Evolutionary conservation across 2,797 vertebrate species (phyloP).

Genomic region (Chrysocyon brachyurus): DNA sequence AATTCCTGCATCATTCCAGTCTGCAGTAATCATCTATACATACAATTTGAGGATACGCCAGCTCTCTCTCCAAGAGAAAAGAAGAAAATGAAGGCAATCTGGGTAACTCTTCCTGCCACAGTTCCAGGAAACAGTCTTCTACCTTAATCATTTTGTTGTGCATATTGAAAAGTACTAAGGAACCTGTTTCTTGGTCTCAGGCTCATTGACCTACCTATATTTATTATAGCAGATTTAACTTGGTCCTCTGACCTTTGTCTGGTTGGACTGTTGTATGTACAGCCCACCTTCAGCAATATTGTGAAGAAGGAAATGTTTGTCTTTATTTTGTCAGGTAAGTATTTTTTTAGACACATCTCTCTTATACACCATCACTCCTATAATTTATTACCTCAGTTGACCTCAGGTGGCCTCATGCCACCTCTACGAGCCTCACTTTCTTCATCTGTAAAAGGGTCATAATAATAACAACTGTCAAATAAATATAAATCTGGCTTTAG

Average conservation of each 20-base stretch:
- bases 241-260: neutral
- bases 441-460: neutral
- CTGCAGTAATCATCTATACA: constrained; percentile 64
- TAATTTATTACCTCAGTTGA: neutral
- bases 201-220: neutral
- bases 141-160: neutral
- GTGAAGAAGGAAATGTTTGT: neutral
- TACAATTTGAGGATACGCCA: neutral
- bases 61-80: neutral
- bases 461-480: neutral
- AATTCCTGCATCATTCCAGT: constrained; percentile 75
- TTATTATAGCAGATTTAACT: neutral
- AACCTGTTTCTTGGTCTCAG: neutral
- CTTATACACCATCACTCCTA: neutral
- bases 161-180: neutral
- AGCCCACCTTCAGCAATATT: neutral
- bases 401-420: neutral
- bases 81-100: constrained; percentile 45
- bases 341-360: neutral
- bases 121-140: neutral
- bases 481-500: neutral
- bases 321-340: neutral
- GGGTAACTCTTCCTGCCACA: neutral
- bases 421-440: neutral
- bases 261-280: neutral